Conservation (phyloP, 1,140 invertebrate species). For the Drosophila nikananu region DNA sequence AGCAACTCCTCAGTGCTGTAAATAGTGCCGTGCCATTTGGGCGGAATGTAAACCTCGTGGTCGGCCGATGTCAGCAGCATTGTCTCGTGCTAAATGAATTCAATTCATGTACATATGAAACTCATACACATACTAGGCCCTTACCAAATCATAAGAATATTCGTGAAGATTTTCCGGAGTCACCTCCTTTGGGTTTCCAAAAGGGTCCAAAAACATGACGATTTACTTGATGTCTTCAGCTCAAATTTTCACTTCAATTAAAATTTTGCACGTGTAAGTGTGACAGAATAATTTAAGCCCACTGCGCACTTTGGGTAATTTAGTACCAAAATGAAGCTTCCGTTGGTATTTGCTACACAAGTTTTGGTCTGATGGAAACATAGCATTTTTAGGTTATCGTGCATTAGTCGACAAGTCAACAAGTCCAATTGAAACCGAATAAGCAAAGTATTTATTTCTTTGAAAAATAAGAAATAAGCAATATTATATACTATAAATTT, state of each 20-base stretch:
- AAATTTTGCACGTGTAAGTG: conserved; percentile 20
- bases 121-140: not conserved
- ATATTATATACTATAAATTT: too few relatives aligned
- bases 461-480: not conserved
- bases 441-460: not conserved
- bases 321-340: not conserved
- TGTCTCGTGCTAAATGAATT: conserved; percentile 32
- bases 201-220: conserved; percentile 55
- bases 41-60: conserved; percentile 43
- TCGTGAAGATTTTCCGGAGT: conserved; percentile 45
- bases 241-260: not conserved
- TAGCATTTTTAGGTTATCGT: not conserved
- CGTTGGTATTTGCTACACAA: not conserved
- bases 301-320: not conserved
- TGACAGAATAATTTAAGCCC: not conserved
- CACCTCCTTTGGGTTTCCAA: conserved; percentile 57
- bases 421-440: not conserved
- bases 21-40: conserved; percentile 63
- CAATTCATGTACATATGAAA: not conserved
- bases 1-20: conserved; percentile 61
- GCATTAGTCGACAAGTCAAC: not conserved
- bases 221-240: not conserved
- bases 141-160: conserved; percentile 59
- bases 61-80: conserved; percentile 65
- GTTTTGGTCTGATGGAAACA: not conserved